These are phyloP conservation scores for Microctonus hyperodae DNA, from an alignment of 2,888 invertebrate genomes.

Conservation along the genomic window DNA sequence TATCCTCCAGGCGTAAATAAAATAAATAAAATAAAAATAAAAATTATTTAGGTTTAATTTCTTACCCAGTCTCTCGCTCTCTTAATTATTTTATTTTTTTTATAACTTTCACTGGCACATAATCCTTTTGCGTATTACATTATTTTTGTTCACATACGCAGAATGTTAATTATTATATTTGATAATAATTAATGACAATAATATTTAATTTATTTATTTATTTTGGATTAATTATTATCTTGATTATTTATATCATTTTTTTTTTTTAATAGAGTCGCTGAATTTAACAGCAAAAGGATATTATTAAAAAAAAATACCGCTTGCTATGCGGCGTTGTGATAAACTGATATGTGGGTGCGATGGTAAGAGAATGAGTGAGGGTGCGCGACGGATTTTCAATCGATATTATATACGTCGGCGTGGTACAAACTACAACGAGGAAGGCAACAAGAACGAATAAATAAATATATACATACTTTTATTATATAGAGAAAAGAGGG, in stretches of 20 bases:
- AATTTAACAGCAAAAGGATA: not conserved
- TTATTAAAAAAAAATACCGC: slow-evolving; percentile 33
- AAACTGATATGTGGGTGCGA: slow-evolving; percentile 43
- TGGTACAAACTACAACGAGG: not conserved
- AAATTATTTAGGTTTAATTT: not conserved
- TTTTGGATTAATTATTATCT: too few relatives aligned
- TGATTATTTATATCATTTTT: too few relatives aligned
- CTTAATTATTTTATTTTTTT: too few relatives aligned
- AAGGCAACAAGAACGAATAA: not conserved
- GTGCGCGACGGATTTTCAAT: slow-evolving; percentile 58
- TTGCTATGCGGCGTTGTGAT: slow-evolving; percentile 49
- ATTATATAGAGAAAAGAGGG: slow-evolving; percentile 19
- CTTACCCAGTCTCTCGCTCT: not conserved
- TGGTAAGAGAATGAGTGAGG: slow-evolving; percentile 41
- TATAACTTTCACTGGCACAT: not conserved
- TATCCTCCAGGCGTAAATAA: not conserved
- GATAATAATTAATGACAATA: too few relatives aligned
- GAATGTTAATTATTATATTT: not conserved
- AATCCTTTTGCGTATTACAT: not conserved
- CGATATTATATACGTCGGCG: slow-evolving; percentile 47
- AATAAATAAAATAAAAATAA: not conserved
- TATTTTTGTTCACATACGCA: not conserved
- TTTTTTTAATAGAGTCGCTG: not conserved
- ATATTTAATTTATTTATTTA: too few relatives aligned
- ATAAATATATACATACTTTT: not conserved